Conservation (phyloP, 2,888 invertebrate species). For the Himalopsyche anomala region DNA sequence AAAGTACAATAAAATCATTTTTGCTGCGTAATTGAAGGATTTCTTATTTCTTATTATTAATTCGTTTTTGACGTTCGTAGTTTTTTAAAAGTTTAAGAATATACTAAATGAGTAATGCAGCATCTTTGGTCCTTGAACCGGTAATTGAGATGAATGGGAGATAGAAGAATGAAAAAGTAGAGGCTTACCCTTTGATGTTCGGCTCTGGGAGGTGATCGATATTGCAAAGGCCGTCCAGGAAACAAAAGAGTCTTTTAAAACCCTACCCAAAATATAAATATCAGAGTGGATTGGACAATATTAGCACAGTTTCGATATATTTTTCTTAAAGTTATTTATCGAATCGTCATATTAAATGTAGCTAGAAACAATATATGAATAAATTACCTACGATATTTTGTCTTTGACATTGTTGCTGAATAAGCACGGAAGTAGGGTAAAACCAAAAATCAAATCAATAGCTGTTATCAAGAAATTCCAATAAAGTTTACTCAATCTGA, state of each 20-base stretch:
- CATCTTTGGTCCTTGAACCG: conserved; percentile 25
- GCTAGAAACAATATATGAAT: too few relatives aligned
- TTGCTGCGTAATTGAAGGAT: too few relatives aligned
- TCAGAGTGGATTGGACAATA: neutral
- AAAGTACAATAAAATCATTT: too few relatives aligned
- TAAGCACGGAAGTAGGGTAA: too few relatives aligned
- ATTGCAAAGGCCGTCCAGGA: conserved; percentile 44
- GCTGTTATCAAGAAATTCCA: too few relatives aligned
- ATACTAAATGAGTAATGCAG: conserved; percentile 1
- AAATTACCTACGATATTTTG: too few relatives aligned
- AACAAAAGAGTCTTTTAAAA: conserved; percentile 24
- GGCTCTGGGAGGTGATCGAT: conserved; percentile 59
- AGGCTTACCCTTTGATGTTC: conserved; percentile 56
- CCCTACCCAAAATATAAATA: conserved; percentile 2
- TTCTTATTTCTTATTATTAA: too few relatives aligned
- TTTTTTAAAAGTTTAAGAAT: neutral
- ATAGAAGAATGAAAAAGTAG: conserved; percentile 59
- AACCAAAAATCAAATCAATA: too few relatives aligned
- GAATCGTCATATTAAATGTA: too few relatives aligned
- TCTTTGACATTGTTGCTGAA: too few relatives aligned
- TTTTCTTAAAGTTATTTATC: neutral
- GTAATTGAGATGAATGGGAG: conserved; percentile 64
- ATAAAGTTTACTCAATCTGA: too few relatives aligned
- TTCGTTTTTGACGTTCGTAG: neutral
- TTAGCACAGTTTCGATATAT: neutral